A percentile compares a stretch with the other conserved stretches of the same genome.
Conservation (phyloP, 2,888 invertebrate species). For the Vannuccia rotundouncinata region DNA sequence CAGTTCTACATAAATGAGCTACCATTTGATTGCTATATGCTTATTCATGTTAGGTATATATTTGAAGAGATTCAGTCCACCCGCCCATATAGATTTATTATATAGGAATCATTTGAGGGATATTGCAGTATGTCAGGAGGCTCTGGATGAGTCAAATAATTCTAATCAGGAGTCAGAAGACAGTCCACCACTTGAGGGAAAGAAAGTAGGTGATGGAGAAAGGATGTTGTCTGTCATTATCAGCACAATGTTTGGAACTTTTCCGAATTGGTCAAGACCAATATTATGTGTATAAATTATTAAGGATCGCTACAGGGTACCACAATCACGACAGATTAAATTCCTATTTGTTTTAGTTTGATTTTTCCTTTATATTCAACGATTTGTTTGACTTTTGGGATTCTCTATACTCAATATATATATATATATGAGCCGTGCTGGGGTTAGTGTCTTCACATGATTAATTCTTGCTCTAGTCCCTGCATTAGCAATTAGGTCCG, state of each 20-base stretch:
- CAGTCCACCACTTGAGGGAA: neutral
- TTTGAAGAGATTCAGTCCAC: too few relatives aligned
- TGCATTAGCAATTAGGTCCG: neutral
- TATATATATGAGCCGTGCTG: too few relatives aligned
- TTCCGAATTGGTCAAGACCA: neutral
- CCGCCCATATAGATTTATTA: neutral
- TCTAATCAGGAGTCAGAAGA: neutral
- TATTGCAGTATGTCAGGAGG: neutral
- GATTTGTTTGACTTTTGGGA: too few relatives aligned
- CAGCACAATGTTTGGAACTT: neutral
- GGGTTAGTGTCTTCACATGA: neutral
- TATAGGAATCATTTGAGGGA: neutral
- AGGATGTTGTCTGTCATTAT: neutral
- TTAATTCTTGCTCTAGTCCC: neutral
- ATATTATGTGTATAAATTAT: too few relatives aligned
- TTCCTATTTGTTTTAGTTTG: neutral
- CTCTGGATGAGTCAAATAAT: neutral
- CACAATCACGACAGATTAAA: neutral
- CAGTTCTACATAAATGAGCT: neutral
- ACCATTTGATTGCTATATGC: too few relatives aligned
- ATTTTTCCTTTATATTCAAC: too few relatives aligned
- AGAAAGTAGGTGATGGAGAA: neutral
- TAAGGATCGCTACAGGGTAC: neutral
- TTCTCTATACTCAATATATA: too few relatives aligned
- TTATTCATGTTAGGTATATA: too few relatives aligned